Conservation (phyloP, 1,140 invertebrate species). For the Drosophila subobscura region DNA sequence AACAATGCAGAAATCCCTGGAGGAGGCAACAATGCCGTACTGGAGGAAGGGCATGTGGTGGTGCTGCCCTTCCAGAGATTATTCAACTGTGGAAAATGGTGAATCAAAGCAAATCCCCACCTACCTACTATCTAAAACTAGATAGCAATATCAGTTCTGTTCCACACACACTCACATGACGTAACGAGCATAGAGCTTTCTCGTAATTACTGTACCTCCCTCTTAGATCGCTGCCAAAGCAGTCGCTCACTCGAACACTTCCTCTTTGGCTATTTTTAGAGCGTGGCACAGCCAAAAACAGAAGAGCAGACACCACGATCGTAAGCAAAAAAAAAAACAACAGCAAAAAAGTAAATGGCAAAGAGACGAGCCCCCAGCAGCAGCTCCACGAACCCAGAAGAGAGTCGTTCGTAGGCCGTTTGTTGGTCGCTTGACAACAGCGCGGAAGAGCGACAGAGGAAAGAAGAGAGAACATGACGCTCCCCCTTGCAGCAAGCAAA, state of each 20-base stretch:
- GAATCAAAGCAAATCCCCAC: no score
- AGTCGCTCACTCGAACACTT: slow-evolving; percentile 22
- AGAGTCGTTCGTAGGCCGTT: background rate
- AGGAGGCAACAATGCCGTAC: background rate
- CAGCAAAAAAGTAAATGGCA: slow-evolving; percentile 28
- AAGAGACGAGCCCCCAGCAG: slow-evolving; percentile 66
- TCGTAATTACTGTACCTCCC: slow-evolving; percentile 49
- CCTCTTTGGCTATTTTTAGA: slow-evolving; percentile 61
- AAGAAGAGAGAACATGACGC: background rate
- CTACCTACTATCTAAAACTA: background rate
- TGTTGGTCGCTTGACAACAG: no score
- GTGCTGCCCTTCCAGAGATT: no score
- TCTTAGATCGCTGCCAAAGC: slow-evolving; percentile 25
- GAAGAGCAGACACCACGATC: slow-evolving; percentile 12
- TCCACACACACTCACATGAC: slow-evolving; percentile 20
- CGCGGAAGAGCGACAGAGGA: slow-evolving; percentile 2
- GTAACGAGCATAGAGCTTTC: slow-evolving; percentile 41
- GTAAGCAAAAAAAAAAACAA: slow-evolving; percentile 18
- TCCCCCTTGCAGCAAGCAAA: no score
- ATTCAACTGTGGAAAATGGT: no score
- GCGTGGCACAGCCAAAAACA: background rate
- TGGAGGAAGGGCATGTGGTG: background rate
- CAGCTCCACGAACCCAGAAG: slow-evolving; percentile 39
- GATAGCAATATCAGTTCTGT: slow-evolving; percentile 25
- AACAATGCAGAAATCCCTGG: background rate